phyloP scores from a whole-genome alignment of 2,888 invertebrate species.

The Cerastoderma edule region DNA sequence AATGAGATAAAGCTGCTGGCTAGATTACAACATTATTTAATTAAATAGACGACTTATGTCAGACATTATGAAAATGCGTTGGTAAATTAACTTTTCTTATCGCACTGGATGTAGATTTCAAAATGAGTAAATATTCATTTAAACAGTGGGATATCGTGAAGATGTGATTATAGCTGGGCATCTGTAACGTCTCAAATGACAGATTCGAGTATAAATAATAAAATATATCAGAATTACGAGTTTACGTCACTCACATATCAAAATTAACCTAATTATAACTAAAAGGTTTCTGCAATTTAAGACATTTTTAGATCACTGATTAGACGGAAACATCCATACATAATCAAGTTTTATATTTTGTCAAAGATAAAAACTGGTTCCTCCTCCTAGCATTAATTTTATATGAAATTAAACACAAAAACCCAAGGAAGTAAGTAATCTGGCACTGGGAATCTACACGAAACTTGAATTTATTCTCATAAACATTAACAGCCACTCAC shows the following conservation, averaged over 20 bases:
- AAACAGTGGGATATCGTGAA: conserved; percentile 56
- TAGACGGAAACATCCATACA: conserved; percentile 54
- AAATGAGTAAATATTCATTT: conserved; percentile 65
- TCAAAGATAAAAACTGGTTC: conserved; percentile 26
- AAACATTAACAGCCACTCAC: too few relatives aligned
- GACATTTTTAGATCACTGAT: conserved; percentile 62
- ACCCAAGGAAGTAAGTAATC: conserved; percentile 12
- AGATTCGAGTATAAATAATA: conserved; percentile 59
- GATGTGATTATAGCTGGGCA: conserved; percentile 57
- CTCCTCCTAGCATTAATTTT: conserved; percentile 48
- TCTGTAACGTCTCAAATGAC: conserved; percentile 60
- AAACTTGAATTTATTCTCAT: too few relatives aligned
- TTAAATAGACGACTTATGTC: conserved; percentile 59
- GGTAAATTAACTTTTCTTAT: conserved; percentile 65
- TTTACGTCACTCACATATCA: conserved; percentile 61
- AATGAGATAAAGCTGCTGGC: conserved; percentile 29
- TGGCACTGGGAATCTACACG: background rate
- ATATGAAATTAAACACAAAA: conserved; percentile 23
- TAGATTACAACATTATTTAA: conserved; percentile 53
- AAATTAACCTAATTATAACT: conserved; percentile 66
- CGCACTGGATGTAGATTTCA: conserved; percentile 57
- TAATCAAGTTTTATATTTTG: conserved; percentile 46
- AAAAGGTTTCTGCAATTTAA: conserved; percentile 64
- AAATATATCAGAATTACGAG: conserved; percentile 61
- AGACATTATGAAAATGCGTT: conserved; percentile 64